Evolutionary conservation across 2,113 vertebrate species (phyloP), one percentile per base, ranked within the genome.

Genomic region (Phocoena phocoena): DNA sequence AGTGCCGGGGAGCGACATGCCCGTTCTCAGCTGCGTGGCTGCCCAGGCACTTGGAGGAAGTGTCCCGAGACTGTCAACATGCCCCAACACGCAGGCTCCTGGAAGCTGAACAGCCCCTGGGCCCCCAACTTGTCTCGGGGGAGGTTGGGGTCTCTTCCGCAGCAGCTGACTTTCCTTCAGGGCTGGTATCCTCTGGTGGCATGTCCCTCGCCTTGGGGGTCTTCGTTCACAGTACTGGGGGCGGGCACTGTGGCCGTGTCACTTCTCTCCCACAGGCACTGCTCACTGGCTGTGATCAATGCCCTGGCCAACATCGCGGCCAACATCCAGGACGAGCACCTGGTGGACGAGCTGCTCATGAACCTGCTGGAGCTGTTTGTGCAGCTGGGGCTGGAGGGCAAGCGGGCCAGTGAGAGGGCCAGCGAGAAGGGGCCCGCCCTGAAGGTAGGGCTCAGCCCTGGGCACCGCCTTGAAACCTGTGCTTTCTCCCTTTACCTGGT

Each of bases 331-430:
- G 99, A 99, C 3, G 99, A 99, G 90, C 99, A 99, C 71, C 98
- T 99, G 28, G 99, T 99, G 98, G 99, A 99, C 3, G 99, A 99
- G 95, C 98, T 99, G 33, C 99, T 99, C 97, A 99, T 99, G 97
- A 99, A 99, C 98, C 98, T 99, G 96, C 98, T 99, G 98, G 99
- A 99, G 41, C 98, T 99, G 86, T 99, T 99, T 98, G 99, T 99
- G 88, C 99, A 99, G 98, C 99, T 99, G 71, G 99, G 99, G n/a
- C 99, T 99, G 44, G 99, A 99, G 97, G 99, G 99, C 33, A 99
- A 99, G 97, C 98, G 99, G 82, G 99, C 99, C 84, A 99, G 99
- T 8, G 99, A 99, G 97, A 98, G 99, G 96, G 99, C 99, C 50
- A 99, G 99, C 8, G 99, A 99, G 71, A 99, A 99, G 93, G 99